Evolutionary conservation across 2,797 vertebrate species (phyloP).

Genomic region (Ispidina lecontei): DNA sequence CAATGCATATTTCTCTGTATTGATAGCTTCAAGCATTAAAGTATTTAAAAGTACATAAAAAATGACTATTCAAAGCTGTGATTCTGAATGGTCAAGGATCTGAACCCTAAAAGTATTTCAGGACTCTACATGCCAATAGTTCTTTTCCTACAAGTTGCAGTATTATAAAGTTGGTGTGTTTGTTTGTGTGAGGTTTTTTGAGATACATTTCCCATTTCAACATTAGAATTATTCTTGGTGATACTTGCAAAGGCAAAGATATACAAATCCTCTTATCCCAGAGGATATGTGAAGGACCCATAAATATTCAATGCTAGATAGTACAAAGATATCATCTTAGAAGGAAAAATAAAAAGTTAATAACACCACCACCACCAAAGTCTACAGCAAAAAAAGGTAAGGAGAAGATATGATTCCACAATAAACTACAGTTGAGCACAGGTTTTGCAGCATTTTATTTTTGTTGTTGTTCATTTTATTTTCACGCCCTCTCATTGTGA

Average conservation of each 20-base stretch:
- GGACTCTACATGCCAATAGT: neutral
- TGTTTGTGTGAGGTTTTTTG: neutral
- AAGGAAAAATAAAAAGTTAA: neutral
- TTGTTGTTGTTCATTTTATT: neutral
- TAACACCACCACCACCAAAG: neutral
- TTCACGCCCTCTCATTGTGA: neutral
- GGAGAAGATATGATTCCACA: neutral
- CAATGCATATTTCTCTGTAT: neutral
- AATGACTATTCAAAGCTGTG: neutral
- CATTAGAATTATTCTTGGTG: neutral
- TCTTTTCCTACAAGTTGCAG: neutral
- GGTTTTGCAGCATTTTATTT: neutral
- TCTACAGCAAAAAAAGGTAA: neutral
- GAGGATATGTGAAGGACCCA: neutral
- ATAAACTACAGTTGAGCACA: neutral
- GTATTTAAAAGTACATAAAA: neutral
- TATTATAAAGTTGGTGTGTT: neutral
- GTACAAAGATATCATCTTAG: neutral
- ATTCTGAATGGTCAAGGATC: neutral
- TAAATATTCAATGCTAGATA: neutral
- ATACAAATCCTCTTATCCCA: neutral
- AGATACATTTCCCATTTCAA: neutral
- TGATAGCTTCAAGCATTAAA: neutral
- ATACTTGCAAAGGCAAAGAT: neutral
- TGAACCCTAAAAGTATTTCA: neutral